A percentile compares a stretch with the other conserved stretches of the same genome.
Conservation (phyloP, 2,113 vertebrate genomes). For the Aplodontia rufa region DNA sequence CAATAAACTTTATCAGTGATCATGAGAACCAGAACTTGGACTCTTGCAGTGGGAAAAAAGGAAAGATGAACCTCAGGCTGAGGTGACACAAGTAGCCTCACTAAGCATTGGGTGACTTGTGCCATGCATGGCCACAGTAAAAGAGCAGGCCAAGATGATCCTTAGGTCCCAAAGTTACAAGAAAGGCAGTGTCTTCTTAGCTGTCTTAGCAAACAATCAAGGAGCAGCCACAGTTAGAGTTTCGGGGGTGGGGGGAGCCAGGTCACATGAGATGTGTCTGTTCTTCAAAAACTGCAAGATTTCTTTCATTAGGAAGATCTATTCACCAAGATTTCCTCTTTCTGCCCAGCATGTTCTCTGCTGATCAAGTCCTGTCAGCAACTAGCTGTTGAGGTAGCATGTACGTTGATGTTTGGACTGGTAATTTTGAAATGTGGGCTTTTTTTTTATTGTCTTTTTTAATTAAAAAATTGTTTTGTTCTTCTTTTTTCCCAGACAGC, state of each 20-base stretch:
- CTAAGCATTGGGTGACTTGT: not conserved
- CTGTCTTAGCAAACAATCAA: not conserved
- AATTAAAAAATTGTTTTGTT: not conserved
- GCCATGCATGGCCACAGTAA: not conserved
- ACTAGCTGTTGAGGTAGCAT: not conserved
- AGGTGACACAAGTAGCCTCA: not conserved
- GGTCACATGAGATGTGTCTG: not conserved
- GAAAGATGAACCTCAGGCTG: not conserved
- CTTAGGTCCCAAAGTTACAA: not conserved
- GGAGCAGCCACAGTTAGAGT: not conserved
- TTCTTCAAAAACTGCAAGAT: not conserved
- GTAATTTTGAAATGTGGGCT: not conserved
- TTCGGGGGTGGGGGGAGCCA: not conserved
- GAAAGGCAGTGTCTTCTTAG: not conserved
- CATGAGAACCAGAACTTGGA: not conserved
- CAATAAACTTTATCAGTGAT: not conserved
- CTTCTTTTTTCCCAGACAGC: slow-evolving; percentile 47
- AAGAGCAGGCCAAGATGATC: not conserved
- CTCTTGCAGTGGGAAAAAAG: not conserved
- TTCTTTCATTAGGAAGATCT: not conserved
- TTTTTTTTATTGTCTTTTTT: not conserved
- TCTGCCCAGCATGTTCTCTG: not conserved
- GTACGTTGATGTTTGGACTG: not conserved
- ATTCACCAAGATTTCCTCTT: not conserved
- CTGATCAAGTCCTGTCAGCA: not conserved